Conservation (phyloP, 2,113 vertebrate species). For the Blennius ocellaris region DNA sequence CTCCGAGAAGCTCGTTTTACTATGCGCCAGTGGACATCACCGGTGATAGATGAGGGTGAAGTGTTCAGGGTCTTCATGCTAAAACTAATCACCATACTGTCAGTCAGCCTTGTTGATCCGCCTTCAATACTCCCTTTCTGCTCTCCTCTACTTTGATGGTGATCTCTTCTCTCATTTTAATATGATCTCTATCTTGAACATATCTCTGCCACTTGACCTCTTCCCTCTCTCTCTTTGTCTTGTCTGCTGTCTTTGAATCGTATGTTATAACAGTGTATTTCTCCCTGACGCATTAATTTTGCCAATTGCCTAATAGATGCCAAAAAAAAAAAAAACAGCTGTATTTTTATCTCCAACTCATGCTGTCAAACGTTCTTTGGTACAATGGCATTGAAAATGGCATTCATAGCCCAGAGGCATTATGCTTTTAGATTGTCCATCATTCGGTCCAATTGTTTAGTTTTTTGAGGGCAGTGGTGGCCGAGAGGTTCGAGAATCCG, state of each 20-base stretch:
- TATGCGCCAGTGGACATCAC: constrained; percentile 12
- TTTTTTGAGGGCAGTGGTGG: too few relatives aligned
- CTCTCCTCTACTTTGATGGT: not conserved
- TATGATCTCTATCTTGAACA: constrained; percentile 30
- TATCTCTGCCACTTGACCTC: constrained; percentile 52
- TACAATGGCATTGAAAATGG: too few relatives aligned
- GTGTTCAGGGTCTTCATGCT: constrained; percentile 52
- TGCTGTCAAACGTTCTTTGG: too few relatives aligned
- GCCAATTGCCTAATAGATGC: too few relatives aligned
- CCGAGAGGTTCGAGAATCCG: too few relatives aligned
- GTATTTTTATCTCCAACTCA: too few relatives aligned
- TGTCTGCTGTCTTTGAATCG: constrained; percentile 9
- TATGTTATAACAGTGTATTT: constrained; percentile 2
- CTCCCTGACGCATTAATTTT: not conserved
- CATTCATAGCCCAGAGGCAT: too few relatives aligned
- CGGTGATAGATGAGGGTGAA: constrained; percentile 17
- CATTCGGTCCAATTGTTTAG: too few relatives aligned
- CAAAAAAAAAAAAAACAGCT: too few relatives aligned
- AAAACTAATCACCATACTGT: constrained; percentile 71
- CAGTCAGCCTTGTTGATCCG: constrained; percentile 53
- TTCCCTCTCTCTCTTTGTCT: constrained; percentile 1
- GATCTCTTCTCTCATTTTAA: constrained; percentile 18
- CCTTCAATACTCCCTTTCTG: constrained; percentile 9
- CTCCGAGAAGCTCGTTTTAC: not conserved
- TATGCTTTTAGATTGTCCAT: too few relatives aligned